A percentile compares a stretch with the other conserved stretches of the same genome.
Evolutionary conservation across 1,140 invertebrate genomes (phyloP).

Genomic region (Reticulitermes speratus): DNA sequence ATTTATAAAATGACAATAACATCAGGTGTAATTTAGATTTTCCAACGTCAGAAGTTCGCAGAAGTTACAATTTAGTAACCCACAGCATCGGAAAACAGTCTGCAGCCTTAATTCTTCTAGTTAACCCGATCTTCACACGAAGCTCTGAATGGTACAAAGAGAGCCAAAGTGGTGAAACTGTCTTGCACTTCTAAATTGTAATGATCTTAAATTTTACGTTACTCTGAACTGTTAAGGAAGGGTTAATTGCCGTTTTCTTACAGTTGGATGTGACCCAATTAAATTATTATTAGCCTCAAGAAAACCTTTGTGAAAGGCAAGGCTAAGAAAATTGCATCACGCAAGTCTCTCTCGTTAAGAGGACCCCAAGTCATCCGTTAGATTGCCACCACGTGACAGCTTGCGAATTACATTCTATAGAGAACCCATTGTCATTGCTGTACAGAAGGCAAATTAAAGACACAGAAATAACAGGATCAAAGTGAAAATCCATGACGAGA

Average conservation of each 20-base stretch:
- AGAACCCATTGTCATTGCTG: too few species aligned
- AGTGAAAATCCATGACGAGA: too few species aligned
- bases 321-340: too few species aligned
- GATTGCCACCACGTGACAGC: too few species aligned
- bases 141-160: neutral
- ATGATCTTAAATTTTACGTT: neutral
- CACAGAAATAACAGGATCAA: too few species aligned
- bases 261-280: conserved; percentile 14
- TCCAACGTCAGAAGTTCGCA: neutral
- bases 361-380: too few species aligned
- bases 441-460: too few species aligned
- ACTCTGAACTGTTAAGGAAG: neutral
- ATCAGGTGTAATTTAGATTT: neutral
- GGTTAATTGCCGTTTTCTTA: neutral
- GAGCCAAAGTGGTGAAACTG: neutral
- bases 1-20: too few species aligned
- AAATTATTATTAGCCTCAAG: neutral
- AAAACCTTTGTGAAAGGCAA: neutral
- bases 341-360: too few species aligned
- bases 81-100: neutral
- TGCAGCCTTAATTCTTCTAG: neutral
- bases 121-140: neutral
- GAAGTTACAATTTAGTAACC: neutral
- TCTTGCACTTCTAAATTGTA: too few species aligned
- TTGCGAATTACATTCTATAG: too few species aligned